Percentiles rank a stretch among this genome's conserved stretches.
Conservation (phyloP, 1,140 invertebrate species). For the Lysiphlebus fabarum region DNA sequence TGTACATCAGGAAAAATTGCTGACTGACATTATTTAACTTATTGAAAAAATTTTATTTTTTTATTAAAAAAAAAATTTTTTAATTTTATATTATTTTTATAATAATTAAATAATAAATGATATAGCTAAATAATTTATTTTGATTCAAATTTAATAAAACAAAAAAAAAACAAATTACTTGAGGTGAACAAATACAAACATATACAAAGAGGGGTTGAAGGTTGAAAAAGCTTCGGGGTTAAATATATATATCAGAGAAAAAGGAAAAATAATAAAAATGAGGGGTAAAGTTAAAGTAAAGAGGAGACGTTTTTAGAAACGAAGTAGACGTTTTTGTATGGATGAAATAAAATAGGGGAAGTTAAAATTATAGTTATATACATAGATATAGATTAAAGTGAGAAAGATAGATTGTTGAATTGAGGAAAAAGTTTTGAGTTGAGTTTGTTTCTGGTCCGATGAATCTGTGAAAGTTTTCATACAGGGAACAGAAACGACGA, state of each 20-base stretch:
- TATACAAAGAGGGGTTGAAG: too few species aligned
- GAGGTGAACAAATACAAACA: too few species aligned
- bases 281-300: conserved; percentile 1
- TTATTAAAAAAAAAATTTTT: too few species aligned
- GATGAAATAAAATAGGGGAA: conserved; percentile 2
- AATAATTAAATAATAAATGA: too few species aligned
- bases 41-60: too few species aligned
- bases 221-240: neutral
- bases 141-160: too few species aligned
- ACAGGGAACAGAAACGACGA: conserved; percentile 29
- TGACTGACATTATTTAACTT: too few species aligned
- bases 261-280: conserved; percentile 14
- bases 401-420: conserved; percentile 10
- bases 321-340: conserved; percentile 10
- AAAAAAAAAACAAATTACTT: too few species aligned
- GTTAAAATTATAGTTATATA: neutral
- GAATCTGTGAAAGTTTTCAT: conserved; percentile 7
- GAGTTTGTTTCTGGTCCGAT: conserved; percentile 23
- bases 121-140: too few species aligned
- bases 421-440: conserved; percentile 17
- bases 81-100: too few species aligned
- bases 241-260: conserved; percentile 6
- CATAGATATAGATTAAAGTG: too few species aligned
- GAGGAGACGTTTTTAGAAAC: neutral
- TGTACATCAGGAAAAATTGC: neutral